Percentiles rank a stretch among this genome's conserved stretches.
These are phyloP conservation scores for Aphyosemion australe DNA, from an alignment of 2,113 vertebrate genomes.

Conservation along the genomic window DNA sequence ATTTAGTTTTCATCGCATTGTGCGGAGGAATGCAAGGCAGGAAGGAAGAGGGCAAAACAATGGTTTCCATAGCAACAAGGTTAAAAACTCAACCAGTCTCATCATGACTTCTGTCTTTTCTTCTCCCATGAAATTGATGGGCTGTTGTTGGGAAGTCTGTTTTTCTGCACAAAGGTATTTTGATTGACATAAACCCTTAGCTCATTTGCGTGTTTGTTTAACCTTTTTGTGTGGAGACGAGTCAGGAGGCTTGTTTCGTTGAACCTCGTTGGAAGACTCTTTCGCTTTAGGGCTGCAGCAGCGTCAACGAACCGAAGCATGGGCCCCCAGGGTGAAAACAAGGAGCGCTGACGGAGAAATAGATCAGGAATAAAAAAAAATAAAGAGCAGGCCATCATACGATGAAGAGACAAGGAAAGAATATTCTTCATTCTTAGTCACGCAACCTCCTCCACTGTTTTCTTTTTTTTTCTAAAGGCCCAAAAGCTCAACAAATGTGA, in stretches of 20 bases:
- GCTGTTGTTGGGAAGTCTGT: background rate
- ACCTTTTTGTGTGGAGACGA: slow-evolving; percentile 29
- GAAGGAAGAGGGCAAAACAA: slow-evolving; percentile 80
- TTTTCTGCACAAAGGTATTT: slow-evolving; percentile 19
- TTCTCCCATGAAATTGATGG: slow-evolving; percentile 26
- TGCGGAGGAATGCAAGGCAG: slow-evolving; percentile 79
- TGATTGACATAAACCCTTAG: slow-evolving; percentile 50
- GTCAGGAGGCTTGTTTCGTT: slow-evolving; percentile 36
- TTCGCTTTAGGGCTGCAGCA: slow-evolving; percentile 42
- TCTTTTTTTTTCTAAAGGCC: slow-evolving; percentile 54
- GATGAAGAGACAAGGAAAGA: slow-evolving; percentile 61
- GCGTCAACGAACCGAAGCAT: slow-evolving; percentile 53
- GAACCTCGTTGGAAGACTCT: slow-evolving; percentile 50
- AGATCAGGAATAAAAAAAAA: slow-evolving; percentile 48
- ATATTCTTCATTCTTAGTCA: slow-evolving; percentile 72
- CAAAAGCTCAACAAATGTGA: slow-evolving; percentile 51
- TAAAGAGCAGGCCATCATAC: slow-evolving; percentile 64
- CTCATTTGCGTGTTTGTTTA: slow-evolving; percentile 44
- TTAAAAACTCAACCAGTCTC: slow-evolving; percentile 30
- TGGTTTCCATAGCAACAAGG: slow-evolving; percentile 71
- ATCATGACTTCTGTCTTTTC: slow-evolving; percentile 18
- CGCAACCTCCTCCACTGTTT: slow-evolving; percentile 64
- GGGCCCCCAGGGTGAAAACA: slow-evolving; percentile 48
- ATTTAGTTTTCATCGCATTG: slow-evolving; percentile 81
- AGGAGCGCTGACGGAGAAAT: slow-evolving; percentile 50